Percentiles rank a stretch among this genome's conserved stretches.
Conservation (phyloP, 2,113 vertebrate genomes). For the Syngnathus floridae region DNA sequence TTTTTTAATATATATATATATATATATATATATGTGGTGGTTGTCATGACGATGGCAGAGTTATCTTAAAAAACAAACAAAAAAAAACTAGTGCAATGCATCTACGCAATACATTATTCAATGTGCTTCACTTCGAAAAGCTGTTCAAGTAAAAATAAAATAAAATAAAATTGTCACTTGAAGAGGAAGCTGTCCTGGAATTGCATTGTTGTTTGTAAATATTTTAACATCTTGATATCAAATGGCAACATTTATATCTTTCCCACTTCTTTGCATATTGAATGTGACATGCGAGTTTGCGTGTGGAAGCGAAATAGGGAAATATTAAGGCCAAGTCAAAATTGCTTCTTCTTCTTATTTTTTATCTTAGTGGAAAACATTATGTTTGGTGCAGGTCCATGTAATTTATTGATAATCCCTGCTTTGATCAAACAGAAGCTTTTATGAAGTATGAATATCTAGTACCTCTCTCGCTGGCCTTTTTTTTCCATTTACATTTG, state of each 20-base stretch:
- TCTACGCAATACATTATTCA: slow-evolving; percentile 46
- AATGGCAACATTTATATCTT: slow-evolving; percentile 53
- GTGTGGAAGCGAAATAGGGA: background rate
- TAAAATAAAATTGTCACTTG: slow-evolving; percentile 31
- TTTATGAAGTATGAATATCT: background rate
- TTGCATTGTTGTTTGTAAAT: slow-evolving; percentile 33
- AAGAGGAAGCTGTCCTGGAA: slow-evolving; percentile 46
- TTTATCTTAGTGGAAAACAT: background rate
- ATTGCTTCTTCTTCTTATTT: background rate
- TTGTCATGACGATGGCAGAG: background rate
- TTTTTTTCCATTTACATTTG: background rate
- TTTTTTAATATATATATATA: too few relatives aligned
- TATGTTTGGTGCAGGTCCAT: background rate
- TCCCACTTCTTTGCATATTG: slow-evolving; percentile 42
- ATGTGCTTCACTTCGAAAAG: slow-evolving; percentile 31
- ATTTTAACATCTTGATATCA: slow-evolving; percentile 44
- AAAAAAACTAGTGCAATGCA: slow-evolving; percentile 10
- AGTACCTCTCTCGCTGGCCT: background rate
- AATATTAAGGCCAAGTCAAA: background rate
- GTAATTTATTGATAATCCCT: background rate
- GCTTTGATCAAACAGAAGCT: background rate
- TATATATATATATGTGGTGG: too few relatives aligned
- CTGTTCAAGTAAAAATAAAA: slow-evolving; percentile 36
- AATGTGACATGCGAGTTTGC: slow-evolving; percentile 18
- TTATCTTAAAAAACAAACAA: background rate